These are phyloP conservation scores for Philaethria dido DNA, from an alignment of 2,888 invertebrate genomes.

Conservation along the genomic window DNA sequence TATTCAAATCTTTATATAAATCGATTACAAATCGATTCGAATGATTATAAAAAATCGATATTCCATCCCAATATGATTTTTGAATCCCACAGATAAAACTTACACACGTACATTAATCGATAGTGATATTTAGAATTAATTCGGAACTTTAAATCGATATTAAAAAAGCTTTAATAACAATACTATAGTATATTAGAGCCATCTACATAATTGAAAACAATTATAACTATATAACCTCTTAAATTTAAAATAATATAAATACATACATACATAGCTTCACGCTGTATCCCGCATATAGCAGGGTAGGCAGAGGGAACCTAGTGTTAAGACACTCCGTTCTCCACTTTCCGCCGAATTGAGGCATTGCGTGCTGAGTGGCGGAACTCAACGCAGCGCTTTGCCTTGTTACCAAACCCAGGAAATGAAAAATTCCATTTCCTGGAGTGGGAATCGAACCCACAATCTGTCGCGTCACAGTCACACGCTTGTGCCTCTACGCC, in stretches of 20 bases:
- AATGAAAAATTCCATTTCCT: too few species aligned
- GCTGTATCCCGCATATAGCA: too few species aligned
- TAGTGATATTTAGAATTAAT: constrained; percentile 40
- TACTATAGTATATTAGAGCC: constrained; percentile 26
- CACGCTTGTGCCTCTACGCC: too few species aligned
- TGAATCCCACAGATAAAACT: constrained; percentile 28
- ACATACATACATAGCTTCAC: too few species aligned
- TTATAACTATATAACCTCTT: constrained; percentile 17
- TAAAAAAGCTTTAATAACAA: constrained; percentile 24
- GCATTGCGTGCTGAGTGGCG: too few species aligned
- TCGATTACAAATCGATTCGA: not conserved
- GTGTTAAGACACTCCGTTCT: too few species aligned
- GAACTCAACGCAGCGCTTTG: too few species aligned
- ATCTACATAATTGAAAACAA: not conserved
- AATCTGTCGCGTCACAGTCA: too few species aligned
- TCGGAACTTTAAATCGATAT: constrained; percentile 36
- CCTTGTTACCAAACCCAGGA: too few species aligned
- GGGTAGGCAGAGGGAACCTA: too few species aligned
- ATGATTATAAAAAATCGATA: constrained; percentile 9
- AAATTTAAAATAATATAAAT: not conserved
- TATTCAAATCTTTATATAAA: not conserved
- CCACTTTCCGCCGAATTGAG: too few species aligned
- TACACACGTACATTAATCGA: constrained; percentile 26
- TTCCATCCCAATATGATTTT: constrained; percentile 1
- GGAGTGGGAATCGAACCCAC: too few species aligned